phyloP scores from a whole-genome alignment of 2,113 vertebrate species.

The Pardalotus punctatus region DNA sequence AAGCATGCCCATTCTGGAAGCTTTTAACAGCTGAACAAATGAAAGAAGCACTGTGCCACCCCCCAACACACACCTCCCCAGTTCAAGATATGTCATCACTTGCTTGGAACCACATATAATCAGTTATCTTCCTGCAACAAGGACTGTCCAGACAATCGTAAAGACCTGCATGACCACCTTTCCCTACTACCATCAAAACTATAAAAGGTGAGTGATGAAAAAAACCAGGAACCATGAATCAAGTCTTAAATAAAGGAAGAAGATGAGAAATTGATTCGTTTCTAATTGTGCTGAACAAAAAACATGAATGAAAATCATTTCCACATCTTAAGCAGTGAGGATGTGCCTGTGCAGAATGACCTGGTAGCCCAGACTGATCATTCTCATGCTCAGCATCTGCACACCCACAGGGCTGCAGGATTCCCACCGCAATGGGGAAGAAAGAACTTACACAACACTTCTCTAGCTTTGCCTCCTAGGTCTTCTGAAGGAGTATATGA shows the following conservation, averaged over 20 bases:
- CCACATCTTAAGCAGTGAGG: not conserved
- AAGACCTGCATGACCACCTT: not conserved
- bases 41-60: not conserved
- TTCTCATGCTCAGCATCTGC: not conserved
- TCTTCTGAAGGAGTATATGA: not conserved
- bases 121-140: slow-evolving; percentile 36
- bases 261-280: slow-evolving; percentile 2
- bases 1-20: not conserved
- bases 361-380: slow-evolving; percentile 22
- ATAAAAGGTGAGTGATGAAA: not conserved
- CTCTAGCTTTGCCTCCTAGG: not conserved
- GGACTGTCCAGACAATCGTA: not conserved
- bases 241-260: slow-evolving; percentile 7
- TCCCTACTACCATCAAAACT: not conserved
- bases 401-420: not conserved
- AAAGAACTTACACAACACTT: not conserved
- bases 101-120: not conserved
- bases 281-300: not conserved
- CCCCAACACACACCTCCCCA: not conserved
- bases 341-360: not conserved
- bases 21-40: slow-evolving; percentile 35
- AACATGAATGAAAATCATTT: slow-evolving; percentile 32
- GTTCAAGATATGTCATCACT: not conserved
- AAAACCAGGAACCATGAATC: not conserved
- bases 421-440: not conserved